Conservation (phyloP, 2,113 vertebrate species). For the Cebus imitator region DNA sequence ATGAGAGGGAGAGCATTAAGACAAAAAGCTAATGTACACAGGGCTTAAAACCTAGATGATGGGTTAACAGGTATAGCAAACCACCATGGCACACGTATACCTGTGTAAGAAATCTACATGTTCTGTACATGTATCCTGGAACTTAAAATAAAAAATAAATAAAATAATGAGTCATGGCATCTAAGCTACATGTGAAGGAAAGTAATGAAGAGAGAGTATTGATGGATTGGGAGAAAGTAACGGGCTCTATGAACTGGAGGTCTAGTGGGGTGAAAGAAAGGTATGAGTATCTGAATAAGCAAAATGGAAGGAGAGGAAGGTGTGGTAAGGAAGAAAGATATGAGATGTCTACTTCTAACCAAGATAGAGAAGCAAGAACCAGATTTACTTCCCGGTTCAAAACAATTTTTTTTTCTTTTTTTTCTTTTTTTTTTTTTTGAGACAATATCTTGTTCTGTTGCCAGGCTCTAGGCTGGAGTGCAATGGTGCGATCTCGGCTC, state of each 20-base stretch:
- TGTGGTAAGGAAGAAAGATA: not conserved
- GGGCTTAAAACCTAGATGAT: too few species aligned
- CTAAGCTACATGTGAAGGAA: not conserved
- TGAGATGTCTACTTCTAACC: not conserved
- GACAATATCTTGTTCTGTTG: too few species aligned
- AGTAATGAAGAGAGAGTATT: not conserved
- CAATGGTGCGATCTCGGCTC: too few species aligned
- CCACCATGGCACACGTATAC: too few species aligned
- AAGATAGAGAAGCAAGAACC: not conserved
- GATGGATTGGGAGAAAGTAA: not conserved
- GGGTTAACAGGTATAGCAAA: too few species aligned
- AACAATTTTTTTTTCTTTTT: not conserved
- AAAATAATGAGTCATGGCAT: not conserved
- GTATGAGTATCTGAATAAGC: not conserved
- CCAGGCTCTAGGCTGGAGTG: too few species aligned
- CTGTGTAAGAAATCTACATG: too few species aligned
- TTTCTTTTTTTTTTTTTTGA: not conserved
- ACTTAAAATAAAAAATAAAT: not conserved
- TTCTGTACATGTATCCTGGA: too few species aligned
- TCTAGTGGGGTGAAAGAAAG: not conserved
- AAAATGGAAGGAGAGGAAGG: not conserved
- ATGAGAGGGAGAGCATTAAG: too few species aligned
- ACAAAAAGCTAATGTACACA: too few species aligned
- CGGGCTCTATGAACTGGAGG: not conserved
- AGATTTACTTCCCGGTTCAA: not conserved